Percentiles rank a stretch among this genome's conserved stretches.
Conservation (phyloP, 2,113 vertebrate genomes). For the Actenoides lindsayi region DNA sequence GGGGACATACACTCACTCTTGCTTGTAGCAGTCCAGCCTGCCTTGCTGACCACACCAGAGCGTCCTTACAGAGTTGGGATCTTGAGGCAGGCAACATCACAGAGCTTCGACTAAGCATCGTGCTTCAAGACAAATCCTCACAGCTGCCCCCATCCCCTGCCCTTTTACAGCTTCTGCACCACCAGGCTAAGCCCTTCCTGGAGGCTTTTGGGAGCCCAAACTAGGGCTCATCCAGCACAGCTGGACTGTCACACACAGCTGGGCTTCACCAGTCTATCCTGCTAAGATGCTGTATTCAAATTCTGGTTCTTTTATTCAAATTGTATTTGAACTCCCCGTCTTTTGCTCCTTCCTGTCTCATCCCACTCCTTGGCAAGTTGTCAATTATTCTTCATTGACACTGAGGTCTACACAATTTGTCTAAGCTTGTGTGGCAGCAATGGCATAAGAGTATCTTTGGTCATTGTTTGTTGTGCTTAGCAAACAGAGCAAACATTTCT, state of each 20-base stretch:
- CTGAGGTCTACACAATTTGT: neutral
- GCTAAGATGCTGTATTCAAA: neutral
- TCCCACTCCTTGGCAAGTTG: neutral
- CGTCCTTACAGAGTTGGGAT: neutral
- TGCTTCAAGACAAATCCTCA: neutral
- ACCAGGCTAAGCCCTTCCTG: neutral
- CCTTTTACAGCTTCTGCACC: neutral
- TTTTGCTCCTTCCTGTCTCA: neutral
- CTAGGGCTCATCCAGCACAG: neutral
- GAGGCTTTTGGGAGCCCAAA: neutral
- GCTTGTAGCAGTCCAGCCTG: neutral
- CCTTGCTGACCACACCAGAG: rapidly evolving
- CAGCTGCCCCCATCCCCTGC: neutral
- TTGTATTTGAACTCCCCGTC: neutral
- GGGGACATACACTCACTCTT: neutral
- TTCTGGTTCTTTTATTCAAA: neutral
- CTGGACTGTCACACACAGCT: neutral
- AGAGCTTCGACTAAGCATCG: rapidly evolving
- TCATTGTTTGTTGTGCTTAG: neutral
- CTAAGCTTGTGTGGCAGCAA: neutral
- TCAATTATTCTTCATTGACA: neutral
- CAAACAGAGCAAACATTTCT: neutral
- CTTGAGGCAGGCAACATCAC: neutral
- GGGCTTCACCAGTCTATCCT: neutral
- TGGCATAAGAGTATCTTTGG: neutral